A percentile compares a stretch with the other conserved stretches of the same genome.
phyloP scores from a whole-genome alignment of 1,140 invertebrate species.

The Dolichoris vasculosae region DNA sequence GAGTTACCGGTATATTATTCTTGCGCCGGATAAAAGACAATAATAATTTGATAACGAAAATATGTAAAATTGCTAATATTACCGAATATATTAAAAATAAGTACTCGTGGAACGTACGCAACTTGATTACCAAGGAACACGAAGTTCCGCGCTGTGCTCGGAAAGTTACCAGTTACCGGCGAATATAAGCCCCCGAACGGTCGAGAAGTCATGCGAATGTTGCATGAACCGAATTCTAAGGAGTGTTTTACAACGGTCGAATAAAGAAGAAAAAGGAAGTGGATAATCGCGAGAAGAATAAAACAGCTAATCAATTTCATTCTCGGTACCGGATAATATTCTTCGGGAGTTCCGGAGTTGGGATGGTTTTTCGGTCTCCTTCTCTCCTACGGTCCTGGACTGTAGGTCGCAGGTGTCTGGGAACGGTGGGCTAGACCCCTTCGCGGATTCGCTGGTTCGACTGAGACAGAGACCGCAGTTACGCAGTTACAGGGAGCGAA shows the following conservation, averaged over 20 bases:
- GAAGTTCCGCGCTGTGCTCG: background rate
- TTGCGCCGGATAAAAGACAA: background rate
- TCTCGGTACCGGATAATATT: background rate
- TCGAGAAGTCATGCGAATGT: conserved; percentile 8
- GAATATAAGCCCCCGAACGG: background rate
- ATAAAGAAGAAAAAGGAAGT: background rate
- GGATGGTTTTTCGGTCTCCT: conserved; percentile 34
- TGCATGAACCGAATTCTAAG: background rate
- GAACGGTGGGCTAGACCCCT: background rate
- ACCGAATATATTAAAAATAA: background rate
- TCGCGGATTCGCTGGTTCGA: conserved; percentile 25
- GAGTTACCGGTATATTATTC: no score
- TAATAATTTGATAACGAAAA: background rate
- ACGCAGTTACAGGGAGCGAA: background rate
- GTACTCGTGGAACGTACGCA: background rate
- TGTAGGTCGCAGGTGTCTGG: conserved; percentile 35
- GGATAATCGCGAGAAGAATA: conserved; percentile 12
- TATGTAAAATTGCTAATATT: background rate
- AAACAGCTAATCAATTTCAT: conserved; percentile 23
- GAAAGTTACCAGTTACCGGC: background rate
- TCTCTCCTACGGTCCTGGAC: background rate
- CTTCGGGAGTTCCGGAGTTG: background rate
- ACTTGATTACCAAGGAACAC: background rate
- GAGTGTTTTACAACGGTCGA: conserved; percentile 11
- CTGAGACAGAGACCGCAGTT: conserved; percentile 6